Conservation (phyloP, 2,797 vertebrate genomes). For the Aulostomus chinensis region DNA sequence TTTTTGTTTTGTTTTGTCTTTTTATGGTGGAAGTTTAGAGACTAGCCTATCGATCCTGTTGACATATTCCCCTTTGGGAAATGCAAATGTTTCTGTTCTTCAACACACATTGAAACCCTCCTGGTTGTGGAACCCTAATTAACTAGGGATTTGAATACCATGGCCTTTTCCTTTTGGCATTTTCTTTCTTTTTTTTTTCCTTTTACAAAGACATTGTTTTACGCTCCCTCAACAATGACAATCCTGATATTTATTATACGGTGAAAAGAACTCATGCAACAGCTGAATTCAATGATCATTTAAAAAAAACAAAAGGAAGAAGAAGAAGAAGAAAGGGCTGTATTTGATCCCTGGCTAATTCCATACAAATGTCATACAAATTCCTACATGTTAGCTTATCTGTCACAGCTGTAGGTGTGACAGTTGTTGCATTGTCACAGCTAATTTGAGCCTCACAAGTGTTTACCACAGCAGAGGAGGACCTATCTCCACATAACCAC, state of each 20-base stretch:
- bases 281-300: slow-evolving; percentile 18
- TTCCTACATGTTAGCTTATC: slow-evolving; percentile 28
- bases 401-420: slow-evolving; percentile 44
- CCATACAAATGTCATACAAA: slow-evolving; percentile 14
- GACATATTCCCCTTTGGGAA: slow-evolving; percentile 69
- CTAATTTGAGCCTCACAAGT: slow-evolving; percentile 49
- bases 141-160: slow-evolving; percentile 73
- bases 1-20: too few species aligned
- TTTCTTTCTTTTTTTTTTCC: too few species aligned
- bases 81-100: slow-evolving; percentile 77
- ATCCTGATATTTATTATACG: slow-evolving; percentile 39
- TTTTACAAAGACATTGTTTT: slow-evolving; percentile 67
- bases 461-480: slow-evolving; percentile 51
- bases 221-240: slow-evolving; percentile 55
- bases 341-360: slow-evolving; percentile 24
- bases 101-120: slow-evolving; percentile 67
- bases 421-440: slow-evolving; percentile 46
- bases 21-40: slow-evolving; percentile 54
- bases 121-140: slow-evolving; percentile 70
- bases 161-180: slow-evolving; percentile 74
- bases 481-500: slow-evolving; percentile 57
- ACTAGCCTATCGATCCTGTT: slow-evolving; percentile 75
- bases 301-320: slow-evolving; percentile 2
- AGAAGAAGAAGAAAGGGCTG: too few species aligned
- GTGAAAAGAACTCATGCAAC: slow-evolving; percentile 19